Evolutionary conservation across 2,113 vertebrate species (phyloP).

Genomic region (Glaucidium brasilianum): DNA sequence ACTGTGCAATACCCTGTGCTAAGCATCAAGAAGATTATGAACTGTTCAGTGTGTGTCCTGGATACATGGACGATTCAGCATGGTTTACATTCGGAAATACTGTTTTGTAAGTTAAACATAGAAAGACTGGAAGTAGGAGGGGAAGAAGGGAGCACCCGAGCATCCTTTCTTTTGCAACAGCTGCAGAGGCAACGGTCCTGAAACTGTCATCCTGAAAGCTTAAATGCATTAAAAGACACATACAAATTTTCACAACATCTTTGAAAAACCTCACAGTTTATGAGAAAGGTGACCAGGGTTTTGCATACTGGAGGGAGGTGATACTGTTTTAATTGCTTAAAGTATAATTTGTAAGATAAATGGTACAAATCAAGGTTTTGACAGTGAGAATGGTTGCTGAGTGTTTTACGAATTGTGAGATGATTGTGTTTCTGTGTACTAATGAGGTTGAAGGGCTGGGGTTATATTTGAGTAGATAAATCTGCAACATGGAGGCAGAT

Average conservation of each 20-base stretch:
- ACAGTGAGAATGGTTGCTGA: neutral
- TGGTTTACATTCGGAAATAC: neutral
- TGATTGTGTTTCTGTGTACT: neutral
- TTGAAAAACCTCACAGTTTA: neutral
- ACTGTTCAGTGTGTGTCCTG: neutral
- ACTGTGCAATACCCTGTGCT: neutral
- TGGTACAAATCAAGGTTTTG: neutral
- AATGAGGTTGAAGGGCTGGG: neutral
- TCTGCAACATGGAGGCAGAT: neutral
- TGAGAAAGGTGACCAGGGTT: neutral
- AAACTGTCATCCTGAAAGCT: neutral
- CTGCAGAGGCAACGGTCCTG: neutral
- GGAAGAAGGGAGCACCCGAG: neutral
- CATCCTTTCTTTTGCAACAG: neutral
- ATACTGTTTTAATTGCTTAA: neutral
- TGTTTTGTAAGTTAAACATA: neutral
- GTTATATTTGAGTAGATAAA: neutral
- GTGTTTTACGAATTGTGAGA: neutral
- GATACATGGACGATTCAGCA: neutral
- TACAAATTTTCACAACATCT: neutral
- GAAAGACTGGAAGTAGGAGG: neutral
- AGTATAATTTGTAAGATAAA: neutral
- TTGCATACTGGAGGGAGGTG: neutral
- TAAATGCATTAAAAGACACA: neutral
- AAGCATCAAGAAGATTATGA: conserved; percentile 16